These are phyloP conservation scores for Alaudala cheleensis DNA, from an alignment of 2,113 vertebrate species.

Conservation along the genomic window DNA sequence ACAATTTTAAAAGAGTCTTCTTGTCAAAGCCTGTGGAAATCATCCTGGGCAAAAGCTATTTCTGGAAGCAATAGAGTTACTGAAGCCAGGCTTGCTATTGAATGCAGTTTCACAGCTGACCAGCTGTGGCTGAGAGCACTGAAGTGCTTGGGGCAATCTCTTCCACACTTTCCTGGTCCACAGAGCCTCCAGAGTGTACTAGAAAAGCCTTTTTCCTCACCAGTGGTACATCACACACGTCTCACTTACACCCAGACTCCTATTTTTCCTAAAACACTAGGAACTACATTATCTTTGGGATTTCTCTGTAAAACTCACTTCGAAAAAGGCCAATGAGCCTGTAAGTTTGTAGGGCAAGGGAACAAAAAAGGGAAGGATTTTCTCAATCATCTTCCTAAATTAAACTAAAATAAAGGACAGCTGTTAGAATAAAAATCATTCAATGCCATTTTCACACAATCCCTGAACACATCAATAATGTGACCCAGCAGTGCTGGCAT, in stretches of 20 bases:
- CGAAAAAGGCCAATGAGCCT: not conserved
- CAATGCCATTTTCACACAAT: not conserved
- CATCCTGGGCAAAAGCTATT: not conserved
- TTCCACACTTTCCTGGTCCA: not conserved
- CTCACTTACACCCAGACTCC: not conserved
- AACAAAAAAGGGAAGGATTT: not conserved
- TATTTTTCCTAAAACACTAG: not conserved
- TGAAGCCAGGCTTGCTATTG: not conserved
- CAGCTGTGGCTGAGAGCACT: not conserved
- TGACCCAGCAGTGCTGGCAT: not conserved
- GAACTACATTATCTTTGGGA: not conserved
- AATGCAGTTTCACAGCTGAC: conserved; percentile 2
- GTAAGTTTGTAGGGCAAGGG: not conserved
- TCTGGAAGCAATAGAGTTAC: not conserved
- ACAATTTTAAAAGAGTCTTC: not conserved
- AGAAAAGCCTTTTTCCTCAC: not conserved
- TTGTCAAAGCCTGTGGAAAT: not conserved
- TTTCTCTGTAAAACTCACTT: not conserved
- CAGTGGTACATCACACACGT: fast-evolving
- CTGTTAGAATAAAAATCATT: not conserved
- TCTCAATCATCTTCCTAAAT: not conserved
- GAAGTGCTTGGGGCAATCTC: not conserved
- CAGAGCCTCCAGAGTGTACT: not conserved
- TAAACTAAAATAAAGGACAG: not conserved
- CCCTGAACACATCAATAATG: not conserved